Base-by-base conservation (phyloP, 2,888 invertebrate species). In the Seira ritae region DNA sequence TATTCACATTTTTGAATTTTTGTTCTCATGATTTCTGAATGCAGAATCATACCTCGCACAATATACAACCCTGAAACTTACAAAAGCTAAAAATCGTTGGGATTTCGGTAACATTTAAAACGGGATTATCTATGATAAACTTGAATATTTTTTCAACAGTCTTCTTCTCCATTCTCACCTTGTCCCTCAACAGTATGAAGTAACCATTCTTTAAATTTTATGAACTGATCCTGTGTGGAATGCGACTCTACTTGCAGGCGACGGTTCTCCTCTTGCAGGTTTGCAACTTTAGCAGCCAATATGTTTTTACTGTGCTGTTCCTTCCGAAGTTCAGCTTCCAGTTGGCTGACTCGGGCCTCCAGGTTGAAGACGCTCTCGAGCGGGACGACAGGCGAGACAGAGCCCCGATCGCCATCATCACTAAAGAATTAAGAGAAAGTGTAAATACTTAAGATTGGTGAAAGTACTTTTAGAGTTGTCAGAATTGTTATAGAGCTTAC, bases 181-280 rank as follows among this genome's bases (percentile, higher is more conserved):
- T 66, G 81, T 4, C 81, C 81, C 68, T 86, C 86, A 0, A 86
- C 84, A 1, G 86, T 84, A 23, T 87, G 82, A 23, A 86, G 42
- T 15, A 87, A 71, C 87, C 86, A 88, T 80, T 87, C 84, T 60
- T 88, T 87, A 69, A 88, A 88, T 24, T 88, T 86, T 12, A 79
- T 81, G 71, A 87, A 86, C 37, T 86, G 85, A 90, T 97, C 97
- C 90, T 96, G 96, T 37, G 96, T 96, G n/a, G 97, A 96, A 74
- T 96, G 95, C 12, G 96, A 96, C 90, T 97, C 97, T 89, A 97
- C 96, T 89, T 96, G 96, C 68, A 97, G 92, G 20, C 97, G 94
- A 60, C 95, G 93, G 91, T 97, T 97, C 91, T 97, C 96, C 72
- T 96, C 95, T 19, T 95, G 93, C 84, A 97, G 91, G 67, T 84